These are phyloP conservation scores for Drosophila guanche DNA, from an alignment of 1,140 invertebrate species.

Conservation along the genomic window DNA sequence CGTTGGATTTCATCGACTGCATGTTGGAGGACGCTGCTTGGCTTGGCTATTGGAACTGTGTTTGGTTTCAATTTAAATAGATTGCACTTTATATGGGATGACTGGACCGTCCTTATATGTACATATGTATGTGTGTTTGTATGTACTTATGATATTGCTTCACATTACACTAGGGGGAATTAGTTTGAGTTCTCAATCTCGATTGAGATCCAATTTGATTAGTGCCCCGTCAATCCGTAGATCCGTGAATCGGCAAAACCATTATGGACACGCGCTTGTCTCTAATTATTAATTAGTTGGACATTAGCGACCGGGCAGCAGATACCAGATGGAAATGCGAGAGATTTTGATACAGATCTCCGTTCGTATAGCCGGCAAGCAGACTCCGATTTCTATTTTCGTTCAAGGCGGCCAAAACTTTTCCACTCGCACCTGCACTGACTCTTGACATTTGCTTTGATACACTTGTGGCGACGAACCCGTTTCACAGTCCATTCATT, in stretches of 20 bases:
- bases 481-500: conserved; percentile 19
- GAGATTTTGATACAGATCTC: background rate
- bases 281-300: conserved; percentile 70
- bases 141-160: conserved; percentile 18
- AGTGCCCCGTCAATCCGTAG: conserved; percentile 39
- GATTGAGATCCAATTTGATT: conserved; percentile 44
- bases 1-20: conserved; percentile 72
- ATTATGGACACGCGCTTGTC: conserved; percentile 61
- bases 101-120: background rate
- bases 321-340: conserved; percentile 27
- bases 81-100: conserved; percentile 15
- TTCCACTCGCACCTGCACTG: conserved; percentile 26
- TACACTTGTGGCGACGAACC: background rate
- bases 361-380: background rate
- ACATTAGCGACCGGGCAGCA: conserved; percentile 37
- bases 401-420: conserved; percentile 25
- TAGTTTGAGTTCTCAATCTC: conserved; percentile 2
- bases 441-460: conserved; percentile 19
- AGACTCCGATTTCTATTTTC: conserved; percentile 27
- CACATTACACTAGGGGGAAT: conserved; percentile 11
- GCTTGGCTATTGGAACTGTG: conserved; percentile 1
- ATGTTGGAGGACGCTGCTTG: conserved; percentile 27
- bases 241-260: too few species aligned
- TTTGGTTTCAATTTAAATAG: conserved; percentile 33
- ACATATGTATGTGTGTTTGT: background rate